Conservation (phyloP, 1,140 invertebrate genomes). For the Apis laboriosa region DNA sequence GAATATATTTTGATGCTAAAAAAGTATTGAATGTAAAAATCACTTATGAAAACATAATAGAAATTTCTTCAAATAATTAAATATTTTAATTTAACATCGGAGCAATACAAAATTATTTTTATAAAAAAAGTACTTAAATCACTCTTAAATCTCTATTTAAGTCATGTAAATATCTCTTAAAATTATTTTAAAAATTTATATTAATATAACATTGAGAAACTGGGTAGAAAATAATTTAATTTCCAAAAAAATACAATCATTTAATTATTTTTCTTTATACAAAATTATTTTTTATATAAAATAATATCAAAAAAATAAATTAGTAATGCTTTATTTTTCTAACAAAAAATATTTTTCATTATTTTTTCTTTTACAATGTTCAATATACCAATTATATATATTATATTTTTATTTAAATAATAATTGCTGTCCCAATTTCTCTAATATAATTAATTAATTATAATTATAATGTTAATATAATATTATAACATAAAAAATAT, state of each 20-base stretch:
- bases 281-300: neutral
- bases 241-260: neutral
- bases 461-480: neutral
- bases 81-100: neutral
- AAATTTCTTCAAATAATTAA: neutral
- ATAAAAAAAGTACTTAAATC: neutral
- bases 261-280: neutral
- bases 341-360: neutral
- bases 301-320: neutral
- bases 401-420: neutral
- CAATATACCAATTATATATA: neutral
- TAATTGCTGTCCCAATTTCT: constrained; percentile 44
- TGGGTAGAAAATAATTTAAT: neutral
- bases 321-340: neutral
- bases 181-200: neutral
- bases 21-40: constrained; percentile 15
- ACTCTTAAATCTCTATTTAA: neutral
- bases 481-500: neutral
- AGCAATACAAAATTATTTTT: neutral
- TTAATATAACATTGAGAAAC: constrained; percentile 26
- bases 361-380: neutral
- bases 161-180: neutral
- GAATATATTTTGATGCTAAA: neutral
- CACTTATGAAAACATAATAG: neutral
- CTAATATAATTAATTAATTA: constrained; percentile 2